phyloP scores from a whole-genome alignment of 2,888 invertebrate genomes.

The Gastrophysa polygoni region DNA sequence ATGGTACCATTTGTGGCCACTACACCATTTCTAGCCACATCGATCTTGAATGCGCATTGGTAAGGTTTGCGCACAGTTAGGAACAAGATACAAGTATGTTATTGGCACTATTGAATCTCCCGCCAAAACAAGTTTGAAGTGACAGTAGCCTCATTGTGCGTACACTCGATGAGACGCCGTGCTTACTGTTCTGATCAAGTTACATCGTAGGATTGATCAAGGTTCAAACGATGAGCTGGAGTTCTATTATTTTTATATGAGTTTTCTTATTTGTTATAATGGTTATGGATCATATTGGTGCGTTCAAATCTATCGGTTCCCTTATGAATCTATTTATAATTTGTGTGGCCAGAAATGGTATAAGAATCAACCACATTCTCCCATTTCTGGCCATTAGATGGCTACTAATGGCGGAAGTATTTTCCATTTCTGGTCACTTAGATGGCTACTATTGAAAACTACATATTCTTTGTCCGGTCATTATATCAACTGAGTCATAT shows the following conservation, averaged over 20 bases:
- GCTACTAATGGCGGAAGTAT: neutral
- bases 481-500: neutral
- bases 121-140: too few species aligned
- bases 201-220: neutral
- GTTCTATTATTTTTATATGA: neutral
- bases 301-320: neutral
- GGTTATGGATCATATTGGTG: conserved; percentile 2
- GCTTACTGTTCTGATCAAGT: neutral
- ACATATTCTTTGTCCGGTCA: neutral
- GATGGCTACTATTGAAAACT: neutral
- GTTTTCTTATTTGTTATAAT: neutral
- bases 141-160: too few species aligned
- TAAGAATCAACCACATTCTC: neutral
- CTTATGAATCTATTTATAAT: neutral
- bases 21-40: conserved; percentile 1
- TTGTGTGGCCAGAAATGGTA: neutral
- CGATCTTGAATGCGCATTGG: neutral
- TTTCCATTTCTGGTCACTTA: conserved; percentile 1
- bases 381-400: neutral
- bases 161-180: too few species aligned
- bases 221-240: conserved; percentile 3
- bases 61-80: neutral
- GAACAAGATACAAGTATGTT: neutral
- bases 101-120: neutral
- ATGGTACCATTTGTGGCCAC: neutral